These are phyloP conservation scores for Rhinolophus ferrumequinum DNA, from an alignment of 2,113 vertebrate genomes.

Conservation along the genomic window DNA sequence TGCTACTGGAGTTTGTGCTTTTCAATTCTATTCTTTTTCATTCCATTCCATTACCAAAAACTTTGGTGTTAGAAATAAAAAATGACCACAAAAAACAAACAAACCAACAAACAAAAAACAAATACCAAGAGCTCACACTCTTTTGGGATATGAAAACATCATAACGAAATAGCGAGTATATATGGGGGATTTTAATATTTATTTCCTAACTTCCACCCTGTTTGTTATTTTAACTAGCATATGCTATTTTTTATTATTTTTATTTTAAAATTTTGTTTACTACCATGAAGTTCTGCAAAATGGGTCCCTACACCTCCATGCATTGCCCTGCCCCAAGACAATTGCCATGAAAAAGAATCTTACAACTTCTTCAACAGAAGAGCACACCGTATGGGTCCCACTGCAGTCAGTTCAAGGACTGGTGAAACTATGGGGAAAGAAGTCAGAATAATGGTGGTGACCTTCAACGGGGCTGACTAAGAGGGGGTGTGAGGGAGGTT, in stretches of 20 bases:
- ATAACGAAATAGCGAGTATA: neutral
- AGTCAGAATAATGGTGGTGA: neutral
- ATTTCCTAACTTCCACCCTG: neutral
- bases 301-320: neutral
- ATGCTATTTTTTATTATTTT: neutral
- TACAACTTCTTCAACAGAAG: neutral
- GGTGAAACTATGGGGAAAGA: neutral
- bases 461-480: too few species aligned
- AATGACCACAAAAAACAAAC: neutral
- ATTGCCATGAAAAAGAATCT: neutral
- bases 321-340: fast-evolving
- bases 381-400: neutral
- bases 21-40: neutral
- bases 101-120: neutral
- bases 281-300: neutral
- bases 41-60: neutral
- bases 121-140: neutral
- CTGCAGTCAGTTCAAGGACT: neutral
- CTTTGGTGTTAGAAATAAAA: neutral
- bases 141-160: neutral
- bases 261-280: neutral
- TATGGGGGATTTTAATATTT: too few species aligned
- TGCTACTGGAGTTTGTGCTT: neutral
- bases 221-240: neutral
- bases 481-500: neutral